Evolutionary conservation across 2,888 invertebrate species (phyloP), one percentile per base, ranked within the genome.

Genomic region (Lepidocyrtinus sp.): DNA sequence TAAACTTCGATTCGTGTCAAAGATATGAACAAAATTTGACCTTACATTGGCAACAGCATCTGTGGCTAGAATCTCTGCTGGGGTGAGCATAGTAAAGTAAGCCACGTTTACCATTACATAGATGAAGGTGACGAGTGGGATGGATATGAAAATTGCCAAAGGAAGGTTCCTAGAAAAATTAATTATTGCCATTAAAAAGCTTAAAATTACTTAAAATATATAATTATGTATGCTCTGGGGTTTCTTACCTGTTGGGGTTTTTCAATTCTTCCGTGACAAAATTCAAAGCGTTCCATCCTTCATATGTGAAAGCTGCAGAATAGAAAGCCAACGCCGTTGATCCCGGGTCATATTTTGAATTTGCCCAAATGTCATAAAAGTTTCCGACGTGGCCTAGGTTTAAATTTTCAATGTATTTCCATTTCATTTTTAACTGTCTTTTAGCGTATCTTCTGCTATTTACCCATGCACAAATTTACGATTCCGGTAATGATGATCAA

Each of bases 221-320:
- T 12, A 61, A 61, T 2, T 63, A n/a, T 63, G 5, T 63, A 17
- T 21, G 36, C 12, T 1, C 17, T 26, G 1, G 26, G 5, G 15
- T 36, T 24, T 3, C 26, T 45, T 75, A 81, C 81, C 79, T 78
- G 26, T 73, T 79, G 0, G 97, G 97, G 89, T 97, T 94, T 89
- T 96, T 94, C 50, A 98, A 90, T 89, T 98, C 97, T 89, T 96
- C 97, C 1, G 96, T 96, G n/a, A 97, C 96, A 89, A 96, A 96
- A 89, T 97, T 97, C 70, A 98, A 92, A 88, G 95, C 97, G 89
- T 88, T 94, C 90, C 96, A 97, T 67, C 97, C 97, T 2, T 96
- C 94, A 89, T 96, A 98, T 0, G 96, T 81, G 67, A 84, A 86
- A 19, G 82, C 74, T 1, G 84, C 85, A 46, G 84, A 85, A 59